A percentile compares a stretch with the other conserved stretches of the same genome.
Evolutionary conservation across 2,113 vertebrate species (phyloP).

Genomic region (Rhinogobius similis): DNA sequence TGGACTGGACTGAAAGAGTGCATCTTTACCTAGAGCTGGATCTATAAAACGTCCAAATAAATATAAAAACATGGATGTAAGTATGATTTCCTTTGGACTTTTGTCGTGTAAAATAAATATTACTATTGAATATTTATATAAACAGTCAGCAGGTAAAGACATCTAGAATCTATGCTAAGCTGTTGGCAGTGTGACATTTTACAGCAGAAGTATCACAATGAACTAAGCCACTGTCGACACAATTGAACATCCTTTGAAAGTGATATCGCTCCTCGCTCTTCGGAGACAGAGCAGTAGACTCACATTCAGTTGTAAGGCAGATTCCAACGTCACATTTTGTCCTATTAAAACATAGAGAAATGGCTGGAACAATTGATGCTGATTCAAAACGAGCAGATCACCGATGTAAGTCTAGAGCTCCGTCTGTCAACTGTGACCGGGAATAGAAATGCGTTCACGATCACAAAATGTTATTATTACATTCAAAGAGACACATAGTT

Average conservation of each 20-base stretch:
- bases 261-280: conserved; percentile 21
- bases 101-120: conserved; percentile 2
- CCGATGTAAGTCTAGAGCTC: conserved; percentile 60
- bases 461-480: too few species aligned
- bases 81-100: conserved; percentile 40
- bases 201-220: conserved; percentile 25
- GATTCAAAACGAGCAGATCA: conserved; percentile 40
- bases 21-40: too few species aligned
- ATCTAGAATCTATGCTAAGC: conserved; percentile 27
- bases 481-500: too few species aligned
- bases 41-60: too few species aligned
- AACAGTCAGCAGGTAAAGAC: conserved; percentile 14
- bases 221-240: conserved; percentile 20
- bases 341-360: conserved; percentile 26
- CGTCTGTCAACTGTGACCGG: conserved; percentile 22
- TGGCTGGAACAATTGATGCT: conserved; percentile 39
- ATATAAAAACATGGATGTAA: conserved; percentile 21
- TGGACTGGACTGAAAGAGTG: too few species aligned
- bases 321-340: conserved; percentile 43
- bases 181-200: conserved; percentile 51
- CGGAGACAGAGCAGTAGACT: conserved; percentile 58
- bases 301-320: conserved; percentile 65
- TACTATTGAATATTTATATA: conserved; percentile 1
- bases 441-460: background rate
- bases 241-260: conserved; percentile 51